Percentiles rank a stretch among this genome's conserved stretches.
phyloP scores from a whole-genome alignment of 2,888 invertebrate genomes.

The Pollenia angustigena region DNA sequence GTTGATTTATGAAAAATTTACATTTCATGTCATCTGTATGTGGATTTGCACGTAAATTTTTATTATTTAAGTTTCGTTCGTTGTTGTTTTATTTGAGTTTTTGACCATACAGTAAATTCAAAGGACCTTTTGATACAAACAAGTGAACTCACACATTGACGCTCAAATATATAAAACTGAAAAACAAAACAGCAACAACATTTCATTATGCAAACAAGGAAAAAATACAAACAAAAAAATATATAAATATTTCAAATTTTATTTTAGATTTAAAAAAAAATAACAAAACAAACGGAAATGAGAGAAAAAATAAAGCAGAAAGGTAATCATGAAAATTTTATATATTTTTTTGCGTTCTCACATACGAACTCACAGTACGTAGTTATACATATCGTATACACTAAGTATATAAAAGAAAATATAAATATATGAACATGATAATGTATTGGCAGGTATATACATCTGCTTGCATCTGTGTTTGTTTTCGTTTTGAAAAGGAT shows the following conservation, averaged over 20 bases:
- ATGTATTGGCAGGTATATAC: not conserved
- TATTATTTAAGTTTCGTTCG: not conserved
- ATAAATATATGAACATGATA: no score
- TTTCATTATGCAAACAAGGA: slow-evolving; percentile 3
- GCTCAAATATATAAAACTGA: not conserved
- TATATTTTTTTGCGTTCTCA: slow-evolving; percentile 1
- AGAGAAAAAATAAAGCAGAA: not conserved
- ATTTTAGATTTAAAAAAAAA: not conserved
- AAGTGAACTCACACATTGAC: slow-evolving; percentile 1
- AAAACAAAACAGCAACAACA: slow-evolving; percentile 10
- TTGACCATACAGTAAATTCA: not conserved
- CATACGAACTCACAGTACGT: not conserved
- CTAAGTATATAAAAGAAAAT: no score
- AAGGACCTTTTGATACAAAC: not conserved
- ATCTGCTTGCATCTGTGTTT: not conserved
- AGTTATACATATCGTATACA: not conserved
- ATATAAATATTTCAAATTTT: not conserved
- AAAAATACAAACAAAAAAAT: not conserved
- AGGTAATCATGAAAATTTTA: slow-evolving; percentile 34
- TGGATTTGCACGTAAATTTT: not conserved
- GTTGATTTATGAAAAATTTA: slow-evolving; percentile 13
- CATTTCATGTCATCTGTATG: not conserved
- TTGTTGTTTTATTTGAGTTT: not conserved
- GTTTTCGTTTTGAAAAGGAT: not conserved
- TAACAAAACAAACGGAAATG: not conserved